A percentile compares a stretch with the other conserved stretches of the same genome.
These are phyloP conservation scores for pig (Sus scrofa) DNA, from an alignment of 2,113 vertebrate genomes.

Conservation along the genomic window T2T-Sscrofa CM000820.6:95146001-95146500, in stretches of 20 bases:
- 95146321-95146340: background rate
- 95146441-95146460: background rate
- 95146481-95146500: background rate
- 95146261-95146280: background rate
- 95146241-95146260: background rate
- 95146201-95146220: background rate
- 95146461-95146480: slow-evolving; percentile 11
- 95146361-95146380: background rate
- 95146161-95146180: background rate
- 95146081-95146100: background rate
- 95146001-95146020: background rate
- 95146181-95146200: background rate
- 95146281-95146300: background rate
- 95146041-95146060: background rate
- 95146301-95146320: background rate
- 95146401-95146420: background rate
- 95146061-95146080: background rate
- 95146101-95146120: background rate
- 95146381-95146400: background rate
- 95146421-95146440: background rate
- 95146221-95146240: background rate
- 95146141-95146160: background rate
- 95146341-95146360: background rate
- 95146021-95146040: slow-evolving; percentile 27
- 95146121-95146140: background rate